These are phyloP conservation scores for Temnothorax longispinosus DNA, from an alignment of 1,140 invertebrate species.

Conservation along the genomic window DNA sequence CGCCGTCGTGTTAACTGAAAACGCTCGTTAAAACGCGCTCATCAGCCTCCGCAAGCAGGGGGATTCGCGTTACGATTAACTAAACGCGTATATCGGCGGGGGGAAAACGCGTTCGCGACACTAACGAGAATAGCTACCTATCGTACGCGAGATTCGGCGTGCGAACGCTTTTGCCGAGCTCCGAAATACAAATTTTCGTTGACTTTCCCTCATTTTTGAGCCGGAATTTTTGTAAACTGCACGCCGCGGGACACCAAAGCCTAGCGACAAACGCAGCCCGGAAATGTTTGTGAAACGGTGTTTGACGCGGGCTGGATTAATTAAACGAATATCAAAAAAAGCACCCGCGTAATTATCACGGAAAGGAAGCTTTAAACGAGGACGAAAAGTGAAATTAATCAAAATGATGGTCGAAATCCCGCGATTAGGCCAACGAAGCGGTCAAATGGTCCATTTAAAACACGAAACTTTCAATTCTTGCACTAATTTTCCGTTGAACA, in stretches of 20 bases:
- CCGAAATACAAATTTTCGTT: neutral
- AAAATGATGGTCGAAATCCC: neutral
- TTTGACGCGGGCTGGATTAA: constrained; percentile 12
- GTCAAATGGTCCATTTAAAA: neutral
- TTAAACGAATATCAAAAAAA: constrained; percentile 37
- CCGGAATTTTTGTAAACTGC: neutral
- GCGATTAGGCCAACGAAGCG: neutral
- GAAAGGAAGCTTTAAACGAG: constrained; percentile 10
- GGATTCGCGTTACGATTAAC: constrained; percentile 36
- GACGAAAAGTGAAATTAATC: neutral
- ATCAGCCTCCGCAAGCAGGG: constrained; percentile 8
- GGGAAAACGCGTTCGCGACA: neutral
- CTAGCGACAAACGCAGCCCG: neutral
- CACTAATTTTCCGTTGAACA: neutral
- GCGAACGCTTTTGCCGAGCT: neutral
- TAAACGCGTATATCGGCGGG: neutral
- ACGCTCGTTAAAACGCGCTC: constrained; percentile 52
- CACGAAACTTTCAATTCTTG: neutral
- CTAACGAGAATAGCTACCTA: constrained; percentile 32
- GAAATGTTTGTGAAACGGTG: neutral
- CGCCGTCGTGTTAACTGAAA: constrained; percentile 17
- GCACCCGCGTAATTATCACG: constrained; percentile 16
- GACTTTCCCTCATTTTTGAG: neutral
- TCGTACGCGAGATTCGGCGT: neutral
- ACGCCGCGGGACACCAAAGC: neutral